Evolutionary conservation across 2,113 vertebrate species (phyloP).

Genomic region (Crypturellus undulatus): DNA sequence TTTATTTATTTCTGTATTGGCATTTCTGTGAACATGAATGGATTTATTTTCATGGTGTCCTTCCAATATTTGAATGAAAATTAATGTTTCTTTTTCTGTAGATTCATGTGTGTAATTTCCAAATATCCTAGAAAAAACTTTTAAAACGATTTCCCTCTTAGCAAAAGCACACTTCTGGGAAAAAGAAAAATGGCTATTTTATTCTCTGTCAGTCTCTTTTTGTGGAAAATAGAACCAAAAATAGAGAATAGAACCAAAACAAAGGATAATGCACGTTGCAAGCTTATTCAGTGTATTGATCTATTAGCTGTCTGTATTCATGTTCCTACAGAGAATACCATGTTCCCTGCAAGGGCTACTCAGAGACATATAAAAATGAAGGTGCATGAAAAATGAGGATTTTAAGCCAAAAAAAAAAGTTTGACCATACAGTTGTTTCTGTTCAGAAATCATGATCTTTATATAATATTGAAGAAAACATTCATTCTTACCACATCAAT

Average conservation of each 20-base stretch:
- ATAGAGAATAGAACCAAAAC: neutral
- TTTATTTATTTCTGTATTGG: neutral
- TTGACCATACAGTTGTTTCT: neutral
- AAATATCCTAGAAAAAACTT: neutral
- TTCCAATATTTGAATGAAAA: neutral
- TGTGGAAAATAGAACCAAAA: neutral
- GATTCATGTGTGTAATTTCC: neutral
- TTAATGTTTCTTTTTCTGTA: neutral
- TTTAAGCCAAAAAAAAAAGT: neutral
- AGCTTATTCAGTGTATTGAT: neutral
- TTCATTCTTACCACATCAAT: neutral
- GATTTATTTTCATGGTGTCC: neutral
- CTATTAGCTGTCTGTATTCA: neutral
- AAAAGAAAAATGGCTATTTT: neutral
- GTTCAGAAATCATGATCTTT: neutral
- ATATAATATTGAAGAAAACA: neutral
- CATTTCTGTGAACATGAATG: neutral
- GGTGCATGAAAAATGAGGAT: neutral
- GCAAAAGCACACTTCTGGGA: neutral
- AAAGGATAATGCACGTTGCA: neutral
- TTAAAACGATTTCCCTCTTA: neutral
- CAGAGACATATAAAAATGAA: neutral
- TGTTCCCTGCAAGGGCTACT: neutral
- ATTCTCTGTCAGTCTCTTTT: neutral
- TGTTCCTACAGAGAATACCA: neutral